Base-by-base conservation (phyloP, 2,797 vertebrate genomes). In the Bryconaethiops microstoma region DNA sequence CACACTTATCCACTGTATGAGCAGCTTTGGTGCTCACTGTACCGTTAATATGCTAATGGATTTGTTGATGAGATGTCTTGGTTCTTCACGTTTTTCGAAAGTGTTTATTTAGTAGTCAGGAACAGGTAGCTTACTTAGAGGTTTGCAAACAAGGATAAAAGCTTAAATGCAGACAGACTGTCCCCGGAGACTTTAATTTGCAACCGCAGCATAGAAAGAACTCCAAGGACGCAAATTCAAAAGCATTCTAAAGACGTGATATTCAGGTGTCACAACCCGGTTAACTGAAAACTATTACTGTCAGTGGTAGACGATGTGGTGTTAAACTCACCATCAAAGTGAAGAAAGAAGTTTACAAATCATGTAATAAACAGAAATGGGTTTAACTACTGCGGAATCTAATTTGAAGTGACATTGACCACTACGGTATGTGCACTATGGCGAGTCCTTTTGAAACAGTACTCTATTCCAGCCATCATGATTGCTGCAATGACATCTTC, bases 11-110 rank as follows among this genome's bases (percentile, higher is more conserved):
- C 62, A 69, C 78, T 80, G 39, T 72, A 29, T 19, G 70, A 68
- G n/a, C 13, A 35, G 55, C 64, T 29, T 8, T 17, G 39, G 40
- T 59, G 40, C 57, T 59, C 72, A 75, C 40, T 70, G 54, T 70
- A 77, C 71, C 72, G 21, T 64, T 29, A 29, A 72, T 72, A 68
- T 83, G 72, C 48, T 83, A 79, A 83, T 76, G 77, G 74, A 74
- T 55, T 71, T 76, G 74, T 77, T 83, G 68, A 69, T 65, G 60
- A 79, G 39, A 60, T 52, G 21, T 77, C 74, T 68, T 35, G 52
- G 48, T 76, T 67, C n/a, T 52, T 54, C 63, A 57, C 48, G 13
- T 23, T 14, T 13, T 63, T 19, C 16, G 13, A 14, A 23, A 42
- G 25, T 50, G 54, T 80, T 80, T 21, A 29, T 70, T 70, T 64